phyloP scores from a whole-genome alignment of 2,888 invertebrate species.

The Miltochrista miniata region DNA sequence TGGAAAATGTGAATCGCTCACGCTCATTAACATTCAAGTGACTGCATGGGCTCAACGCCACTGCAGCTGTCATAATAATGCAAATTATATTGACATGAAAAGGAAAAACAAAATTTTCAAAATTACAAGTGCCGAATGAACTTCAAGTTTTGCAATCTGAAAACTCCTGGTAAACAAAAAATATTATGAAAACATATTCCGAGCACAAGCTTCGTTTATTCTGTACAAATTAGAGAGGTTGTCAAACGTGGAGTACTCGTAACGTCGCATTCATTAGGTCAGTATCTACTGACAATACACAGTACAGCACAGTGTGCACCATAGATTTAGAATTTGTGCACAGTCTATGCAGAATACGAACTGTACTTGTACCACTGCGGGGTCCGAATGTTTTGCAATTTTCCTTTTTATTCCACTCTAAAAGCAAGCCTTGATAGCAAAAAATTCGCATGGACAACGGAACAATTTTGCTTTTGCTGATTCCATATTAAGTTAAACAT shows the following conservation, averaged over 20 bases:
- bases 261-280: constrained; percentile 49
- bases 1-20: too few species aligned
- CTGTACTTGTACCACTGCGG: constrained; percentile 14
- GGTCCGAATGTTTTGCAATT: constrained; percentile 41
- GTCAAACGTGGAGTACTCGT: constrained; percentile 41
- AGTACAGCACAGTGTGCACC: too few species aligned
- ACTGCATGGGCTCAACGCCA: too few species aligned
- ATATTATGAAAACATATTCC: constrained; percentile 27
- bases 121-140: background rate
- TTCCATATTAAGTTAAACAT: too few species aligned
- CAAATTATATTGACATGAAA: too few species aligned
- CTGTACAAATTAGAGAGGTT: constrained; percentile 51
- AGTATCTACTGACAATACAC: constrained; percentile 37
- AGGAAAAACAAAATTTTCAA: too few species aligned
- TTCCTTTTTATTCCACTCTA: constrained; percentile 47
- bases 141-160: constrained; percentile 7
- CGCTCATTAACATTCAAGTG: too few species aligned
- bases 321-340: too few species aligned
- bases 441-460: constrained; percentile 39
- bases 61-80: too few species aligned
- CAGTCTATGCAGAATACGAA: constrained; percentile 35
- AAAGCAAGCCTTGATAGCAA: constrained; percentile 45
- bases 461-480: constrained; percentile 43
- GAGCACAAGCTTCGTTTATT: constrained; percentile 35
- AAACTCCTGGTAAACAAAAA: background rate